Conservation (phyloP, 2,888 invertebrate genomes). For the Steinernema hermaphroditum region DNA sequence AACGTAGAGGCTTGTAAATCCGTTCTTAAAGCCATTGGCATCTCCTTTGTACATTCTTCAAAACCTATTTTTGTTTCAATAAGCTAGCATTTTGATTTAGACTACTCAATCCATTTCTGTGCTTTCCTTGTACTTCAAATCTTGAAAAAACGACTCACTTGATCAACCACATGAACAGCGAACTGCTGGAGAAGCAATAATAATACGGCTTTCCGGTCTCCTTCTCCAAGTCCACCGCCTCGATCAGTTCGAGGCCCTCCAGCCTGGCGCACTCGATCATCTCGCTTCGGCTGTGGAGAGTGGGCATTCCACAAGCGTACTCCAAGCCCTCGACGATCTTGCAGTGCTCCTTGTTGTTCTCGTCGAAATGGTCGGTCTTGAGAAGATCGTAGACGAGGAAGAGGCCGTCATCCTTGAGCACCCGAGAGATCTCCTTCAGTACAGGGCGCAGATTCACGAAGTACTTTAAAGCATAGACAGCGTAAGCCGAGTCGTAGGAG, state of each 20-base stretch:
- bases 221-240: conserved; percentile 39
- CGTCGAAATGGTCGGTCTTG: conserved; percentile 61
- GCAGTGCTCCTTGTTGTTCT: conserved; percentile 50
- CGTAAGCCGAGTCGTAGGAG: conserved; percentile 59
- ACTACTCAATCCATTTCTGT: no score
- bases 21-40: no score
- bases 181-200: conserved; percentile 59
- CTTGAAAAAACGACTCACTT: conserved; percentile 43
- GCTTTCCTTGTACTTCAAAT: no score
- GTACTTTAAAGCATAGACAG: conserved; percentile 64
- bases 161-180: conserved; percentile 65
- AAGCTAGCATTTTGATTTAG: no score
- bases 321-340: conserved; percentile 35
- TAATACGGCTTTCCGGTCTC: conserved; percentile 56
- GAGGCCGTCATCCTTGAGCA: conserved; percentile 57
- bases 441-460: conserved; percentile 57
- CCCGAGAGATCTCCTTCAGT: conserved; percentile 57
- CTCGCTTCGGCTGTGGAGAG: conserved; percentile 57
- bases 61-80: no score
- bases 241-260: conserved; percentile 44
- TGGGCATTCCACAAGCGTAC: conserved; percentile 65
- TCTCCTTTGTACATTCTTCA: no score
- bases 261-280: conserved; percentile 51
- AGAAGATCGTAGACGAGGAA: conserved; percentile 64
- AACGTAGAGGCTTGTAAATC: no score